Evolutionary conservation across 2,888 invertebrate genomes (phyloP).

Genomic region (Ecdyonurus torrentis): DNA sequence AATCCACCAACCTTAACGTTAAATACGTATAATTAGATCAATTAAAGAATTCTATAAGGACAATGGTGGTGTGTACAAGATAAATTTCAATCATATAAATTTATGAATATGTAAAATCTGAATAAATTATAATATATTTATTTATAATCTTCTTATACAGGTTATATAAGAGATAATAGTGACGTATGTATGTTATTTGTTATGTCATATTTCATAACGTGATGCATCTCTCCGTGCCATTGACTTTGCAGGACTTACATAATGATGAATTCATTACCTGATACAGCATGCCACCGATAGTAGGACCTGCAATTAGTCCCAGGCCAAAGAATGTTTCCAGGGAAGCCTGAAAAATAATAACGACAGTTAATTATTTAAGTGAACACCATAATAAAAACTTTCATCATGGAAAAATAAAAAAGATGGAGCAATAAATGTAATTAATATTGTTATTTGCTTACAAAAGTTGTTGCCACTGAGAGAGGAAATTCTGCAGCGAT

Average conservation of each 20-base stretch:
- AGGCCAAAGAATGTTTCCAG: conserved; percentile 30
- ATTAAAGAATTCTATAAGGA: too few species aligned
- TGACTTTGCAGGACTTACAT: too few species aligned
- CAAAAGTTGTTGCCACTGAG: conserved; percentile 9
- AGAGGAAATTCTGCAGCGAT: conserved; percentile 8
- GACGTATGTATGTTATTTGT: too few species aligned
- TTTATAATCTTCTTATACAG: too few species aligned
- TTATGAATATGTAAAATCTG: too few species aligned
- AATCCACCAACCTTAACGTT: conserved; percentile 23
- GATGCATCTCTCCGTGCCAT: too few species aligned
- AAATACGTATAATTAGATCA: too few species aligned
- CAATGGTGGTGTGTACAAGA: too few species aligned
- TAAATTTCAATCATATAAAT: too few species aligned
- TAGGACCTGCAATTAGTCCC: conserved; percentile 33
- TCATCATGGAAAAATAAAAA: neutral
- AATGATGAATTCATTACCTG: conserved; percentile 15
- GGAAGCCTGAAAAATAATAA: conserved; percentile 16
- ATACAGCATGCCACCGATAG: conserved; percentile 32
- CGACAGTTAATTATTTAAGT: neutral
- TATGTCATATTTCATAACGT: too few species aligned
- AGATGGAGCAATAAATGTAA: neutral
- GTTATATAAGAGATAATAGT: too few species aligned
- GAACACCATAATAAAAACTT: neutral
- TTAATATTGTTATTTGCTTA: neutral
- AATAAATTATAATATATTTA: too few species aligned